Evolutionary conservation across 37 sponge, comb jelly and placozoan species (phyloP).

Genomic region (Beroe ovata): DNA sequence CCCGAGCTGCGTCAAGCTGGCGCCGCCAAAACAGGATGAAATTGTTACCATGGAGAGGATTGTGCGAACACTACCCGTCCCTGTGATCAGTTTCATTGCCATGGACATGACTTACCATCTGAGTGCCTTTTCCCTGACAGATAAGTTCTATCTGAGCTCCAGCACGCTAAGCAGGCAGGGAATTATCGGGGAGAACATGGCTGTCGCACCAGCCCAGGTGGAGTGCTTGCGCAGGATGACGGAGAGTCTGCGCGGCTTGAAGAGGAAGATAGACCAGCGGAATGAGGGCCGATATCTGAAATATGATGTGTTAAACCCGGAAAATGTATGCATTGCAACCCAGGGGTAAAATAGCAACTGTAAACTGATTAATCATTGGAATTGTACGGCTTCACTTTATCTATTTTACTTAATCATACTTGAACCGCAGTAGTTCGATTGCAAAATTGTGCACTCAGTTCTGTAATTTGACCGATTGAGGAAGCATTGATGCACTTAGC

Average conservation of each 20-base stretch:
- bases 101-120: neutral
- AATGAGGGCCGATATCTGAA: slow-evolving; percentile 4
- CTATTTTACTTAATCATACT: too few relatives aligned
- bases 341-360: too few relatives aligned
- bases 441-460: too few relatives aligned
- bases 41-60: slow-evolving; percentile 2
- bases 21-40: slow-evolving; percentile 12
- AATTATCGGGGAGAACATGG: slow-evolving; percentile 27
- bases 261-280: neutral
- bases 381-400: too few relatives aligned
- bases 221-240: slow-evolving; percentile 10
- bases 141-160: neutral
- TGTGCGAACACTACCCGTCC: neutral
- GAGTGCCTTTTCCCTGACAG: neutral
- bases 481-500: too few relatives aligned
- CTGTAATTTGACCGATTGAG: too few relatives aligned
- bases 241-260: slow-evolving; percentile 5
- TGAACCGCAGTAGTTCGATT: too few relatives aligned
- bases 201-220: slow-evolving; percentile 11
- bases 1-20: neutral
- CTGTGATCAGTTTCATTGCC: neutral
- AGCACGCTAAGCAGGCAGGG: neutral
- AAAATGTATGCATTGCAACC: neutral
- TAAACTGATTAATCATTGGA: too few relatives aligned
- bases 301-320: slow-evolving; percentile 6